Base-by-base conservation (phyloP, 2,888 invertebrate genomes). In the Belgica antarctica region DNA sequence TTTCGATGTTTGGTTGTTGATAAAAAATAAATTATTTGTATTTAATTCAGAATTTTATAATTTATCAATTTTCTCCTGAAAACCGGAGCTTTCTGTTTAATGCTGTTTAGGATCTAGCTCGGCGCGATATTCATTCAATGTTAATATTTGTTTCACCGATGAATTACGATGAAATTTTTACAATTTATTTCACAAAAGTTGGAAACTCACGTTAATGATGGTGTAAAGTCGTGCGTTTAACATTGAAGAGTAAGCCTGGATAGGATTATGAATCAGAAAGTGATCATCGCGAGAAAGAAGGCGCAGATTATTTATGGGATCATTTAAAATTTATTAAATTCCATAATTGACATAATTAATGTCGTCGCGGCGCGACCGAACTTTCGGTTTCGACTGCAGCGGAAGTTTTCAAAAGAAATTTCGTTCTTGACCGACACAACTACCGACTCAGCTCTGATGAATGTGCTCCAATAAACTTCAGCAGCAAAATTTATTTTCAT, bases 191-290 rank as follows among this genome's bases (percentile, higher is more conserved):
- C 62, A 62, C 31, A 34, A 28, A 22, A 34, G 17, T 27, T 19
- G 17, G 19, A 36, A 62, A 62, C 19, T 62, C 62, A 34, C 22
- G 62, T 62, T 62, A 62, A 62, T 36, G 62, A 62, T 62, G 62
- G 62, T 62, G 62, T 62, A 62, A 62, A 62, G 62, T 62, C 62
- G 62, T 62, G 62, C 62, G 62, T 62, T 34, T 36, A 34, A 34
- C 62, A 31, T 62, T 34, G 19, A 62, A 62, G 59, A 59, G 24
- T 27, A 59, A 27, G 52, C 27, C 5, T 59, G 24, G 27, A 15
- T 8, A 2, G 15, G 52, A 59, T 4, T 46, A 5, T 15, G n/a
- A n/a, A n/a, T n/a, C n/a, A n/a, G n/a, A n/a, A n/a, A n/a, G n/a
- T n/a, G 46, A 46, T 46, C 46, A 22, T 24, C 59, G 25, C n/a